These are phyloP conservation scores for Lordiphosa stackelbergi DNA, from an alignment of 1,140 invertebrate species.

Conservation along the genomic window DNA sequence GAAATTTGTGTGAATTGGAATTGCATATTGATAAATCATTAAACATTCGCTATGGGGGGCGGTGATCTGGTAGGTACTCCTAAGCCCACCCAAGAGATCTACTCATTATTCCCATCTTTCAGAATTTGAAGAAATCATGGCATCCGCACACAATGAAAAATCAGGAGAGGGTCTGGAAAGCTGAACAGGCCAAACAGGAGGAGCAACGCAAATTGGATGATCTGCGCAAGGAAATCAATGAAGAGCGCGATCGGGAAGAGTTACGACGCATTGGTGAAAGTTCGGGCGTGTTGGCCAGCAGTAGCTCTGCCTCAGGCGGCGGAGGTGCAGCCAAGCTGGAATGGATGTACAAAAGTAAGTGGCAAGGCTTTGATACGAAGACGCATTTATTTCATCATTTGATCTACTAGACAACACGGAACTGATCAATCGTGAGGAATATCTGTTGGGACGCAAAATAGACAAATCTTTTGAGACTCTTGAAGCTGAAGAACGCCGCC, in stretches of 20 bases:
- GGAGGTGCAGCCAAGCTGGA: constrained; percentile 82
- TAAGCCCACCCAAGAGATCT: too few species aligned
- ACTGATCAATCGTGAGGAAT: constrained; percentile 88
- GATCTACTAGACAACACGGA: constrained; percentile 48
- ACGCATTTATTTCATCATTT: not conserved
- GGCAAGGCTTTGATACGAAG: too few species aligned
- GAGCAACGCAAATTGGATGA: constrained; percentile 84
- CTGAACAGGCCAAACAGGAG: constrained; percentile 84
- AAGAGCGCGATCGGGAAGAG: constrained; percentile 83
- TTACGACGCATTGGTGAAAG: constrained; percentile 82
- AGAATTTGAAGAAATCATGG: constrained; percentile 90
- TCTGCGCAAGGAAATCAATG: constrained; percentile 82
- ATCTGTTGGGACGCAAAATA: constrained; percentile 89
- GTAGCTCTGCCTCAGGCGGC: constrained; percentile 77
- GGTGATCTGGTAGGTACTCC: constrained; percentile 79
- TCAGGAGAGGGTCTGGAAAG: constrained; percentile 87
- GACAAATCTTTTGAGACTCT: constrained; percentile 90
- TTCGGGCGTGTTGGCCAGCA: constrained; percentile 79
- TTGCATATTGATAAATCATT: constrained; percentile 4
- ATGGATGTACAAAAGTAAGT: constrained; percentile 93
- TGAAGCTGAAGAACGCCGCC: constrained; percentile 80
- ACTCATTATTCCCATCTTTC: not conserved
- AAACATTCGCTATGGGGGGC: constrained; percentile 77
- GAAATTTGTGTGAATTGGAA: constrained; percentile 11
- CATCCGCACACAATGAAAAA: constrained; percentile 88